phyloP scores from a whole-genome alignment of 35 echinoderm and acorn worm species.

The Patiria miniata region DNA sequence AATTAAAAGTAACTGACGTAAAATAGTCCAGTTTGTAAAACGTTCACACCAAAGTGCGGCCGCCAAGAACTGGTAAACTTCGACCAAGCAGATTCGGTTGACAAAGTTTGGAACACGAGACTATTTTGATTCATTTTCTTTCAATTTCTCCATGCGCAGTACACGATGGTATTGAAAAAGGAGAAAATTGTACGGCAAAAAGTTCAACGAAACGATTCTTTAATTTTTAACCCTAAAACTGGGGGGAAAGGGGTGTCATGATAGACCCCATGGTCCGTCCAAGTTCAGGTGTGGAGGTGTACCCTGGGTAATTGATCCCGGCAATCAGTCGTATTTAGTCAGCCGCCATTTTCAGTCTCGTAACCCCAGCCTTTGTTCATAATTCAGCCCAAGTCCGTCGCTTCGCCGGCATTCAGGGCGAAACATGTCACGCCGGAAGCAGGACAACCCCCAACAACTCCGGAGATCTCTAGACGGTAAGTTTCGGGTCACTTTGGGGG shows the following conservation, averaged over 20 bases:
- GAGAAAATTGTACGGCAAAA: too few relatives aligned
- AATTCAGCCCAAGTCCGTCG: conserved; percentile 88
- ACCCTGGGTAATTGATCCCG: conserved; percentile 61
- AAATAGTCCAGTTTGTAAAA: too few relatives aligned
- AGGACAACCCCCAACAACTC: conserved; percentile 99
- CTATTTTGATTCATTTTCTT: too few relatives aligned
- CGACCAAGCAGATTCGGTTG: too few relatives aligned
- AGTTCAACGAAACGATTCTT: too few relatives aligned
- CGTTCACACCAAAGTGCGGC: too few relatives aligned
- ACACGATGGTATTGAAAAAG: too few relatives aligned
- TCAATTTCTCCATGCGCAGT: too few relatives aligned
- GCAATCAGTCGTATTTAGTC: conserved; percentile 39
- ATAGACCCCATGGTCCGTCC: conserved; percentile 16
- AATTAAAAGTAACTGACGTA: too few relatives aligned
- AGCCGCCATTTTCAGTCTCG: conserved; percentile 95
- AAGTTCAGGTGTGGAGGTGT: conserved; percentile 79
- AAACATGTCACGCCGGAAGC: conserved; percentile 99
- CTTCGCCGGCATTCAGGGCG: conserved; percentile 94
- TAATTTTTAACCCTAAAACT: neutral
- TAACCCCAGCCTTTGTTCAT: conserved; percentile 97
- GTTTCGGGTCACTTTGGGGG: conserved; percentile 17
- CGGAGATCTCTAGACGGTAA: conserved; percentile 93
- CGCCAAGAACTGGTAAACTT: too few relatives aligned
- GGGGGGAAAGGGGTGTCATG: neutral
- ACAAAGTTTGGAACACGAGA: too few relatives aligned